Base-by-base conservation (phyloP, 2,888 invertebrate species). In the Drosophila meridiana region DNA sequence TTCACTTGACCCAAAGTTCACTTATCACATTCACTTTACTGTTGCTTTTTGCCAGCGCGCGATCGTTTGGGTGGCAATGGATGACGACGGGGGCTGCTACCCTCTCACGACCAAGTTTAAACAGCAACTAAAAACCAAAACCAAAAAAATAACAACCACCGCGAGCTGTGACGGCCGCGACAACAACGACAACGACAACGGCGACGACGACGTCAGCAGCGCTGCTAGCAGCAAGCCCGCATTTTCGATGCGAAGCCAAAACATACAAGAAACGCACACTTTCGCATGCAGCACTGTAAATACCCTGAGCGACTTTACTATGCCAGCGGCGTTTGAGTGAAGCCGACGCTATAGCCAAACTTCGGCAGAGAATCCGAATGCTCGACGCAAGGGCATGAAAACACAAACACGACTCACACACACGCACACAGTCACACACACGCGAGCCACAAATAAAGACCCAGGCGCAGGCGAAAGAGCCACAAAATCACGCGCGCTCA, bases 31-130 rank as follows among this genome's bases (percentile, higher is more conserved):
- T 56, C 66, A 63, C 48, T 60, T 60, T 48, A 61, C 42, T 62
- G 32, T 81, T 58, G 59, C 47, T 43, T 68, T 50, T 45, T 42
- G 72, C 50, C 55, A 59, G 53, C 71, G 52, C 71, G 52, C 76
- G 86, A 82, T 89, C 88, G 67, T 45, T 63, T 64, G 76, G 69
- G 69, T 66, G 74, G 69, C 61, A 61, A 63, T 28, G 66, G 57
- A 47, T 58, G 45, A 72, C 73, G 57, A 81, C 75, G 70, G 82
- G 79, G 87, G 82, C 79, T 72, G 73, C 92, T 92, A 92, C 92
- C 92, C 92, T 92, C 92, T 92, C 92, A 92, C 92, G 89, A 91
- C 92, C 92, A 92, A 91, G 92, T 92, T 92, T 92, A 92, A 90
- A 92, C 91, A 87, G 88, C 90, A 86, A 92, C 91, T 92, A 91